These are phyloP conservation scores for Cranoglanis bouderius DNA, from an alignment of 2,113 vertebrate species.

Conservation along the genomic window DNA sequence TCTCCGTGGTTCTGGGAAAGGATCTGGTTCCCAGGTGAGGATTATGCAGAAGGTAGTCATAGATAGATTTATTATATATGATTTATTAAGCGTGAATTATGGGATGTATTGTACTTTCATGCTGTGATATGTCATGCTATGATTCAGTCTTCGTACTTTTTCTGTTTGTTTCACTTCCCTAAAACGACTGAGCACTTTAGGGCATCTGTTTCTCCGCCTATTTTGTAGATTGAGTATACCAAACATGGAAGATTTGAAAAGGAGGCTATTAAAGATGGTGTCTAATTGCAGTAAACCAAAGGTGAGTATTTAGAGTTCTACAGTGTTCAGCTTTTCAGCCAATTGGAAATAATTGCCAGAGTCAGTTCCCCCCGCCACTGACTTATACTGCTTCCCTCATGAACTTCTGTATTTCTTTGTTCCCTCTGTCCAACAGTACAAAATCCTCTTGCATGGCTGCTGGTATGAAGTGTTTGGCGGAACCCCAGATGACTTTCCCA, in stretches of 20 bases:
- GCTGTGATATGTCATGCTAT: not conserved
- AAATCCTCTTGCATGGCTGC: slow-evolving; percentile 88
- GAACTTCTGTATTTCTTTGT: not conserved
- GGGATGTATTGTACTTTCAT: no score
- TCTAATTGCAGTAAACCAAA: slow-evolving; percentile 93
- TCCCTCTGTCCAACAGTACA: slow-evolving; percentile 76
- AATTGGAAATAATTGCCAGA: not conserved
- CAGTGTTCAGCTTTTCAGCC: not conserved
- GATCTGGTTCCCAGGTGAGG: slow-evolving; percentile 92
- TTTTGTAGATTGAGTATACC: slow-evolving; percentile 86
- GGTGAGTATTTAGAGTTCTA: slow-evolving; percentile 66
- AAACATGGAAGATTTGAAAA: slow-evolving; percentile 94
- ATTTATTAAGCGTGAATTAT: not conserved
- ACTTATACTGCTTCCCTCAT: not conserved
- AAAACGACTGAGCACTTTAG: not conserved
- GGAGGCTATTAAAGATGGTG: slow-evolving; percentile 85
- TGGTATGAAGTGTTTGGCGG: slow-evolving; percentile 95
- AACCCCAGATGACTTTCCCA: slow-evolving; percentile 80
- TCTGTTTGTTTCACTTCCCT: slow-evolving; percentile 30
- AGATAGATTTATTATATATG: not conserved
- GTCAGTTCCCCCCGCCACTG: no score
- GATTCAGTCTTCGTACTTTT: slow-evolving; percentile 1
- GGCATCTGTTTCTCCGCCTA: slow-evolving; percentile 12
- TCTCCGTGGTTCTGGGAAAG: slow-evolving; percentile 90
- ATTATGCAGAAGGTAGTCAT: not conserved